Percentiles rank a stretch among this genome's conserved stretches.
These are phyloP conservation scores for Phrixothrix hirtus DNA, from an alignment of 2,888 invertebrate species.

Conservation along the genomic window DNA sequence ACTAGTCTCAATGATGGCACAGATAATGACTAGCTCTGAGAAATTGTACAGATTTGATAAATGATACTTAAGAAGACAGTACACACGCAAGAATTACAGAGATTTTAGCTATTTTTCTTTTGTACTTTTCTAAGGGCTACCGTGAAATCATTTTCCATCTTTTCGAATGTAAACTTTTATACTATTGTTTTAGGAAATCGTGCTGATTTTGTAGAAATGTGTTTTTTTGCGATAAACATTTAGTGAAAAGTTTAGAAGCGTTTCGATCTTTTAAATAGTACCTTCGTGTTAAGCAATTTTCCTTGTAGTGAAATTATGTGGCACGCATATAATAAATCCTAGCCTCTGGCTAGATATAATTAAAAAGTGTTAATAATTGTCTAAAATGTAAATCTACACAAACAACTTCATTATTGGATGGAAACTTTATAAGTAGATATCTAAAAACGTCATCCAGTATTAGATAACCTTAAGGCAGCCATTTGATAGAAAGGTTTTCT, in stretches of 20 bases:
- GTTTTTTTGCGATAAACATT: no score
- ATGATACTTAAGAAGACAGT: slow-evolving; percentile 22
- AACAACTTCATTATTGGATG: not conserved
- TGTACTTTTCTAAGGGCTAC: not conserved
- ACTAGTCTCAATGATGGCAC: slow-evolving; percentile 24
- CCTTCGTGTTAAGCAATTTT: not conserved
- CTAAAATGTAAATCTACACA: slow-evolving; percentile 1
- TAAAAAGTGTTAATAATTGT: slow-evolving; percentile 14
- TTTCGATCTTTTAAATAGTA: no score
- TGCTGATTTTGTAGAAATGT: no score
- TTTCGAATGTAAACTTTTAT: no score
- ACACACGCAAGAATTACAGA: slow-evolving; percentile 15
- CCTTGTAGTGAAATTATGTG: not conserved
- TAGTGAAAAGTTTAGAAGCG: no score
- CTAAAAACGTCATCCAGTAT: no score
- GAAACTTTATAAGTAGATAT: no score
- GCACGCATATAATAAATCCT: slow-evolving; percentile 13
- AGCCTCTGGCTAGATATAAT: slow-evolving; percentile 7
- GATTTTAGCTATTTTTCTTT: slow-evolving; percentile 16
- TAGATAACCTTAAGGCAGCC: slow-evolving; percentile 4
- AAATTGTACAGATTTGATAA: slow-evolving; percentile 29
- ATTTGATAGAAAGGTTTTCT: slow-evolving; percentile 18
- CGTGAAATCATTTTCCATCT: no score
- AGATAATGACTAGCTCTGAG: slow-evolving; percentile 22
- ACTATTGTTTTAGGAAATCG: no score